phyloP scores from a whole-genome alignment of 2,113 vertebrate genomes.

The Perognathus longimembris region DNA sequence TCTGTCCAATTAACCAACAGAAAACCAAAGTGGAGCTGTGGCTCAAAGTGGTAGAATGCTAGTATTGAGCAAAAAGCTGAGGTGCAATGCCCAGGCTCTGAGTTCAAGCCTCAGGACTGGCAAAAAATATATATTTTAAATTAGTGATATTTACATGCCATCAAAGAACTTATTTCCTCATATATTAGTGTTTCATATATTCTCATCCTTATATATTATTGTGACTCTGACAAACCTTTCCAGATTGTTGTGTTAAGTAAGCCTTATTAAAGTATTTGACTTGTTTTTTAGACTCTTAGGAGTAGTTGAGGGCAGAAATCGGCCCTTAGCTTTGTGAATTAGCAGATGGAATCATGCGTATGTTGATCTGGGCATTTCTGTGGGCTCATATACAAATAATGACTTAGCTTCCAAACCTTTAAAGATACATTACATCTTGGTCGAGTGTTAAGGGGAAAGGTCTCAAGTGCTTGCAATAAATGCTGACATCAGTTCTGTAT shows the following conservation, averaged over 20 bases:
- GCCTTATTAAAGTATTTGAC: neutral
- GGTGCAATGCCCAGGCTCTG: too few relatives aligned
- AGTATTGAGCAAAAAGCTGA: too few relatives aligned
- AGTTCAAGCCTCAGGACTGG: too few relatives aligned
- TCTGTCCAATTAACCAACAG: too few relatives aligned
- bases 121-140: too few relatives aligned
- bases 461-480: constrained; percentile 20
- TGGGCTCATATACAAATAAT: constrained; percentile 11
- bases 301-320: neutral
- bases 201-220: neutral
- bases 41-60: too few relatives aligned
- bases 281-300: neutral
- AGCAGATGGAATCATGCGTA: neutral
- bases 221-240: neutral
- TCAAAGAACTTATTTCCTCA: neutral
- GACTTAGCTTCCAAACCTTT: neutral
- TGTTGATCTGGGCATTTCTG: neutral
- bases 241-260: neutral
- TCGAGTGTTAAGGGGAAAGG: neutral
- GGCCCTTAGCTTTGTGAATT: neutral
- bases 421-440: neutral
- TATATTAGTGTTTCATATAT: neutral
- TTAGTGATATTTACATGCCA: too few relatives aligned
- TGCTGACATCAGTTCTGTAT: neutral
- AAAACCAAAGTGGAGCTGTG: too few relatives aligned